These are phyloP conservation scores for Lutjanus argentimaculatus DNA, from an alignment of 2,797 vertebrate genomes.

Conservation along the genomic window DNA sequence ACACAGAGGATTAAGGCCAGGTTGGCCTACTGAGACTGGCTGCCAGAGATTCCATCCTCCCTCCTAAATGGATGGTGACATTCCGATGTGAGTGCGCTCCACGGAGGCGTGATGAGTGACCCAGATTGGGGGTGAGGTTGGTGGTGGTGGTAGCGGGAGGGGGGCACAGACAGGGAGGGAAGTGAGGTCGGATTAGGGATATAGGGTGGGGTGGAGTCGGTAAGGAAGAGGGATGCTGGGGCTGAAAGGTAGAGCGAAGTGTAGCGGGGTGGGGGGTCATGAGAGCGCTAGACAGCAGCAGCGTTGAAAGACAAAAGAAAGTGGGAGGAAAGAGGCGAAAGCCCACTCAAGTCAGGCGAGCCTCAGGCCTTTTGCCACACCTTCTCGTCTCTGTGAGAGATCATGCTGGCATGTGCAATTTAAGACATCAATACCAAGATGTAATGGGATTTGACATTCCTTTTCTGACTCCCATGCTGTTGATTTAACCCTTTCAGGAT, in stretches of 20 bases:
- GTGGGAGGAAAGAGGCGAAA: not conserved
- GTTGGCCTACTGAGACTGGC: conserved; percentile 68
- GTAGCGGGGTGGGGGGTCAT: not conserved
- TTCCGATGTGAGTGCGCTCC: conserved; percentile 72
- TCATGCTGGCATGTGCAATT: conserved; percentile 12
- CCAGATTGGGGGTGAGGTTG: conserved; percentile 71
- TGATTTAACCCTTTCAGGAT: conserved; percentile 55
- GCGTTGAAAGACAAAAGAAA: conserved; percentile 15
- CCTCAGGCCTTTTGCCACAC: conserved; percentile 39
- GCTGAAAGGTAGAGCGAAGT: conserved; percentile 31
- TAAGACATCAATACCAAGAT: conserved; percentile 5
- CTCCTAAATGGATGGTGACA: conserved; percentile 81
- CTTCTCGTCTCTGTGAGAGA: conserved; percentile 24
- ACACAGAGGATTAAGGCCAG: conserved; percentile 77
- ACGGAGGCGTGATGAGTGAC: conserved; percentile 75
- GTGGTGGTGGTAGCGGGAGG: not conserved
- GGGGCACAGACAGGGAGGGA: conserved; percentile 34
- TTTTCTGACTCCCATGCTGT: conserved; percentile 39
- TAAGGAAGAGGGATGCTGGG: conserved; percentile 1
- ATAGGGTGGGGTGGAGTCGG: conserved; percentile 32
- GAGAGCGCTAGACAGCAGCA: not conserved
- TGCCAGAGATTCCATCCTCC: conserved; percentile 69
- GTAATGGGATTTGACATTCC: conserved; percentile 47
- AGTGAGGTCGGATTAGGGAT: conserved; percentile 63
- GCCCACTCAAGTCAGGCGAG: not conserved